Base-by-base conservation (phyloP, 2,888 invertebrate species). In the Napeogenes inachia region DNA sequence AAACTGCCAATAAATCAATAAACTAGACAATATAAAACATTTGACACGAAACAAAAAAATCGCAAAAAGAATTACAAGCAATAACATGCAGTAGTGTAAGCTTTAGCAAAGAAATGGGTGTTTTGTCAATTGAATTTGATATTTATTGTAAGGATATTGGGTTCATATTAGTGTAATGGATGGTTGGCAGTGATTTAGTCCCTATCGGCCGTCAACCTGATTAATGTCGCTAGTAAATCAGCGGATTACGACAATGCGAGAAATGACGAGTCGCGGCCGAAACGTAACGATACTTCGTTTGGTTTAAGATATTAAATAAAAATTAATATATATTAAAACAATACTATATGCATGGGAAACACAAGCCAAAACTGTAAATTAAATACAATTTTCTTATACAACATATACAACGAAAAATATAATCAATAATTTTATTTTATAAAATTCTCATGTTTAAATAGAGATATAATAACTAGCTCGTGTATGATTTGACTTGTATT, bases 241-340 rank as follows among this genome's bases (percentile, higher is more conserved):
- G 85, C 84, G 90, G 90, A 90, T 89, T 90, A 90, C 89, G 89
- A 89, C 89, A 90, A 90, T 89, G 88, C 87, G 89, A 89, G 89
- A 89, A 89, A 89, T 90, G 89, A 90, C 89, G 89, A 90, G 88
- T 84, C 87, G 88, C 83, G 87, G 81, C 85, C 80, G 86, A 85
- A 84, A 84, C 85, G 86, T 82, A 78, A 80, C 82, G 78, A 80
- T 80, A 80, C 81, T 78, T 67, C 68, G 65, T 66, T 62, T 72
- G 78, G 73, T 68, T 13, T 59, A 76, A 77, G 71, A 66, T 21
- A 70, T 8, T 21, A 50, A 30, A 59, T 55, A 60, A 21, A 57
- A 13, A 56, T 47, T 35, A 47, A 33, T 46, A 45, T 38, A 13
- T 59, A 35, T 50, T 30, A 35, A 35, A 3, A 35, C n/a, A 57